Evolutionary conservation across 2,113 vertebrate genomes (phyloP).

Genomic region (Hippocampus barbouri): DNA sequence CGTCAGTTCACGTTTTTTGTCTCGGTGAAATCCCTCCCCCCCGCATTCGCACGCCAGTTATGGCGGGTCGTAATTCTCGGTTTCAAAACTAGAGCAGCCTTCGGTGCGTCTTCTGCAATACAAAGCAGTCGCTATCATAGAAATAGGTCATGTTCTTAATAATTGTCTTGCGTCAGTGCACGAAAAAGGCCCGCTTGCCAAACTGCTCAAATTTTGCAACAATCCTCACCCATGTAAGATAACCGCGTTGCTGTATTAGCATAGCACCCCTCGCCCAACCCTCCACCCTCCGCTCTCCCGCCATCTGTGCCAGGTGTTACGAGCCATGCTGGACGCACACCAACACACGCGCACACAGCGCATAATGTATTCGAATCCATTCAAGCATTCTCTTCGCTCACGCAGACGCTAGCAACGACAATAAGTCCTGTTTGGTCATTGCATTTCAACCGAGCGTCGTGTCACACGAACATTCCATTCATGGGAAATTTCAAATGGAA

Average conservation of each 20-base stretch:
- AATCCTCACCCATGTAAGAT: not conserved
- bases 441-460: constrained; percentile 43
- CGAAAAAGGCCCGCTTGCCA: not conserved
- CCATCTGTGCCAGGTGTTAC: not conserved
- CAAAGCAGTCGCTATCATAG: not conserved
- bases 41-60: not conserved
- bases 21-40: not conserved
- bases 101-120: not conserved
- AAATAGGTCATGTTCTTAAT: not conserved
- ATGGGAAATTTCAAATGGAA: constrained; percentile 26
- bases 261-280: not conserved
- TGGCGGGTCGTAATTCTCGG: too few species aligned
- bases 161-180: not conserved
- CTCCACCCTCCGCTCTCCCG: too few species aligned
- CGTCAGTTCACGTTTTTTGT: not conserved
- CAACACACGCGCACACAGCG: not conserved
- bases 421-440: constrained; percentile 33
- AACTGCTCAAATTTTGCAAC: not conserved
- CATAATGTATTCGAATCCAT: constrained; percentile 38
- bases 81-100: not conserved
- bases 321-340: not conserved
- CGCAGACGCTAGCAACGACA: constrained; percentile 48
- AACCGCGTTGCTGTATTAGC: not conserved
- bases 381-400: constrained; percentile 42
- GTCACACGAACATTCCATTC: constrained; percentile 30